Evolutionary conservation across 2,888 invertebrate genomes (phyloP).

Genomic region (Dexiosoma caninum): DNA sequence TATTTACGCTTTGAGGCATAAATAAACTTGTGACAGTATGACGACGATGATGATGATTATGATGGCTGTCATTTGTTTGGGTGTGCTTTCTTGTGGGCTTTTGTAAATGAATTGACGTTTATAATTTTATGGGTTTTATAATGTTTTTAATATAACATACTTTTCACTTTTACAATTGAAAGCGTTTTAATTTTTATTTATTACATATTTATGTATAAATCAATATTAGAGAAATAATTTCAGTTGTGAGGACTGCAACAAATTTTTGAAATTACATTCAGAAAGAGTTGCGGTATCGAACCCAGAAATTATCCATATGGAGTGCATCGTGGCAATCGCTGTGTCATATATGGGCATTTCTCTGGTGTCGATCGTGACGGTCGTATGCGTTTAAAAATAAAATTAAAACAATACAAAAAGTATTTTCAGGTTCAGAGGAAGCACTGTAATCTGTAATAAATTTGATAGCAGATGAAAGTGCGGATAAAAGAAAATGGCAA

Average conservation of each 20-base stretch:
- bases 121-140: conserved; percentile 33
- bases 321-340: no score
- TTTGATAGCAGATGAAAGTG: no score
- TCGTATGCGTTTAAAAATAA: no score
- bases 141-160: conserved; percentile 39
- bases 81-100: not conserved
- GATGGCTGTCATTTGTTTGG: conserved; percentile 18
- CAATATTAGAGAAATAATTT: conserved; percentile 15
- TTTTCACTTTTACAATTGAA: conserved; percentile 49
- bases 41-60: not conserved
- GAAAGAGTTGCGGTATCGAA: no score
- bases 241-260: conserved; percentile 3
- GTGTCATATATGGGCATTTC: no score
- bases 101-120: conserved; percentile 56
- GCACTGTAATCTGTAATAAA: no score
- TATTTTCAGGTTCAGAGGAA: no score
- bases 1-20: conserved; percentile 74
- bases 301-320: no score
- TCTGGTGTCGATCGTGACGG: no score
- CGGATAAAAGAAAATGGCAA: no score
- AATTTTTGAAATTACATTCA: not conserved
- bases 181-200: conserved; percentile 44
- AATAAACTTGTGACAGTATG: conserved; percentile 67
- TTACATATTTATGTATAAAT: conserved; percentile 32
- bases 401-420: no score